Evolutionary conservation across 2,888 invertebrate species (phyloP), one percentile per base, ranked within the genome.

Genomic region (Cyaniris semiargus): DNA sequence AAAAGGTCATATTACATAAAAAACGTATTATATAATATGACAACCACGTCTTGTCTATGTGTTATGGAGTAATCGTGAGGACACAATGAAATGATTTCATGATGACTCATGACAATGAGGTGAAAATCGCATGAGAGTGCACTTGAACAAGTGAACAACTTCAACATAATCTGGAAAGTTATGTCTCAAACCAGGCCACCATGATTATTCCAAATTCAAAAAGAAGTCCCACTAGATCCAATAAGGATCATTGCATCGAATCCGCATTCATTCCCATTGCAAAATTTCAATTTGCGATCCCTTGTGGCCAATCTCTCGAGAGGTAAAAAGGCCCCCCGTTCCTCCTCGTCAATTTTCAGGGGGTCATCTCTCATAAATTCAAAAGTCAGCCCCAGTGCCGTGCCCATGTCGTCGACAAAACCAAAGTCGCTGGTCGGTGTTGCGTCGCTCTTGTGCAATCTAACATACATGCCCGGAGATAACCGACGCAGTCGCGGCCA

Each of bases 391-490:
- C 21, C 21, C 0, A 72, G 72, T 44, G 71, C 44, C 21, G 71
- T 71, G 72, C 21, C 38, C 44, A 48, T 72, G 44, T 66, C 66
- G 27, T 10, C 21, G 38, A 15, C 44, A 44, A 72, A 72, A 76
- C 76, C 76, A 71, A 71, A 76, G 56, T 56, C 23, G 58, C 10
- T 21, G n/a, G 6, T 48, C 70, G 76, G 71, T 56, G 56, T 53
- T 27, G 21, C 44, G 48, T 13, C 23, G 71, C 8, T 38, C 71
- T 72, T 38, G 72, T 72, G 72, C 72, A 44, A 38, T 72, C 72
- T 72, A 72, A 72, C 72, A 72, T 44, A 38, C 38, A 71, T 1
- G 38, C 38, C 38, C 38, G 71, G 71, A 71, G 71, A 71, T 38
- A 38, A 13, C 18, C 71, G n/a, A 71, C 71, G 38, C 34, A 71